Evolutionary conservation across 1,140 invertebrate genomes (phyloP), one percentile per base, ranked within the genome.

Genomic region (Platyura marginata): DNA sequence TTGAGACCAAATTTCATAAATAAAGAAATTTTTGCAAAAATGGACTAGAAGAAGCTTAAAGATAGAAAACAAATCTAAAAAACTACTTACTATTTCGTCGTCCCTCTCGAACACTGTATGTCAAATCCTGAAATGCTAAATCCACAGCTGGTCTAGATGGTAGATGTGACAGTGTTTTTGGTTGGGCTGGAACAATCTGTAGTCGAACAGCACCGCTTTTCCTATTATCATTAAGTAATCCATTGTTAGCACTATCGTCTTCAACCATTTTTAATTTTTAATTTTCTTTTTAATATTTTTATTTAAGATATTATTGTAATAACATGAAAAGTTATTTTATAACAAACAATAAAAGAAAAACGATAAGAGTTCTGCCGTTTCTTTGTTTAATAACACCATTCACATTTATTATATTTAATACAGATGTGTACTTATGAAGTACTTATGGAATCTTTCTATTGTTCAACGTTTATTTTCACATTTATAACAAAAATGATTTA

Each of bases 111-210:
- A 93, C 86, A 45, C 72, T 80, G 62, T 91, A 93, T 1, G 72
- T 77, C 43, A 93, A 66, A 53, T 91, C 77, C 15, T 74, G 74
- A 61, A 91, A 93, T 41, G 81, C 83, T 57, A 92, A 68, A 55
- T 91, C 85, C 46, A 92, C 84, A 39, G 86, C 79, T 33, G 81
- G 83, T 52, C 86, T 72, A 56, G 83, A 77, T 8, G 82, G 82
- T 43, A 93, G 68, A 58, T 88, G 82, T 39, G 80, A 80, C 33
- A 87, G 69, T 3, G 77, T 81, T 62, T 81, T 84, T 13, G 74
- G 77, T 58, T 81, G 78, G 11, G 67, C 60, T 18, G 77, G 75
- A 6, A 68, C 59, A 48, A 79, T 76, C 48, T 74, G 72, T 50
- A 79, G 63, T 52, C 72, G 71, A 8, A 66, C 55, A 36, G 43